A percentile compares a stretch with the other conserved stretches of the same genome.
Conservation (phyloP, 2,888 invertebrate genomes). For the Synanthedon myopaeformis region DNA sequence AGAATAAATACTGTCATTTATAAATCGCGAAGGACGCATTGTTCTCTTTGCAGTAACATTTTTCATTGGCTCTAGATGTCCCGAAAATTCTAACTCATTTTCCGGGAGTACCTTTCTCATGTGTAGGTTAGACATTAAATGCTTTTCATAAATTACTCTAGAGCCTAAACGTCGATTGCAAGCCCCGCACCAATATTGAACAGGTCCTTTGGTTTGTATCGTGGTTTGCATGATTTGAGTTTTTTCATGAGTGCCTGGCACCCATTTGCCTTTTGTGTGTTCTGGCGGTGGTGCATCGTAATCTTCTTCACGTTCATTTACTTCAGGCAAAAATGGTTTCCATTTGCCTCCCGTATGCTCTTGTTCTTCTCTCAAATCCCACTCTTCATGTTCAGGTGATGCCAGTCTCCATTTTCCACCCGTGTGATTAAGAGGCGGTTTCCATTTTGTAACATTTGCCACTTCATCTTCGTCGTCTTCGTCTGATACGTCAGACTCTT, state of each 20-base stretch:
- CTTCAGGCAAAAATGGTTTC: conserved; percentile 59
- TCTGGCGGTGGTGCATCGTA: conserved; percentile 74
- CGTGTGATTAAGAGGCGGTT: conserved; percentile 69
- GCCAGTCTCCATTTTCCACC: conserved; percentile 61
- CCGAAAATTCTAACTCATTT: conserved; percentile 75
- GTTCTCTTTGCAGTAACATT: conserved; percentile 33
- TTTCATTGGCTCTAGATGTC: conserved; percentile 45
- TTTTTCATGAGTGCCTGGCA: conserved; percentile 73
- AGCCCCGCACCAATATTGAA: conserved; percentile 84
- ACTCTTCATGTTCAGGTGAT: conserved; percentile 65
- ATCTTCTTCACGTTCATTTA: conserved; percentile 57
- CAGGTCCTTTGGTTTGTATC: conserved; percentile 59
- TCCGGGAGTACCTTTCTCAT: conserved; percentile 75
- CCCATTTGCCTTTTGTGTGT: conserved; percentile 86
- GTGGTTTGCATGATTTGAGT: conserved; percentile 67
- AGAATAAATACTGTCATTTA: conserved; percentile 37
- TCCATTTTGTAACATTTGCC: conserved; percentile 80
- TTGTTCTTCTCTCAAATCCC: conserved; percentile 62
- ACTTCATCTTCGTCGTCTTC: conserved; percentile 65
- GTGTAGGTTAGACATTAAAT: conserved; percentile 81
- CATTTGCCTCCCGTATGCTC: conserved; percentile 75
- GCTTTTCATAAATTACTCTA: conserved; percentile 80
- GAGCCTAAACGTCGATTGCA: conserved; percentile 83
- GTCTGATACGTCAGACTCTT: conserved; percentile 71
- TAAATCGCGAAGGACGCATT: conserved; percentile 41